phyloP scores from a whole-genome alignment of 2,888 invertebrate genomes.

The Lasioglossum leucozonium region DNA sequence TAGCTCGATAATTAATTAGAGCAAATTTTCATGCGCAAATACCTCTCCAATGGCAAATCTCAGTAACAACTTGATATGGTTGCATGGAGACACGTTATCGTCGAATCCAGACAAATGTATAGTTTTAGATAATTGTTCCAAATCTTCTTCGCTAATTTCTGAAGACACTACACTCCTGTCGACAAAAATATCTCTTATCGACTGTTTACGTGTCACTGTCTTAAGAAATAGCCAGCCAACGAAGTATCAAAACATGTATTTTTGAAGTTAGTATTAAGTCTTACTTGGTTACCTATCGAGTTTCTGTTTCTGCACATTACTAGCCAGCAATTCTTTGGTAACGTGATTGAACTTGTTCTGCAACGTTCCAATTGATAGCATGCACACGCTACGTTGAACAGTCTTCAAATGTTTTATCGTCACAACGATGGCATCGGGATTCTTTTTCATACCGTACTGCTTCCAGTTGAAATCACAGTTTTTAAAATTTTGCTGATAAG shows the following conservation, averaged over 20 bases:
- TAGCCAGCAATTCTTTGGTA: constrained; percentile 70
- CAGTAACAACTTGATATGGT: constrained; percentile 89
- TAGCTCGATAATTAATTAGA: neutral
- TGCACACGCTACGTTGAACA: constrained; percentile 74
- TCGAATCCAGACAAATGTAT: constrained; percentile 93
- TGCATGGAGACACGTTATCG: constrained; percentile 92
- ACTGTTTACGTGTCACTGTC: neutral
- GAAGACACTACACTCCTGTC: constrained; percentile 86
- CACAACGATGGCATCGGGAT: constrained; percentile 21
- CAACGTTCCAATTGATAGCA: constrained; percentile 74
- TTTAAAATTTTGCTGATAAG: constrained; percentile 73
- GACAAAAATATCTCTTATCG: constrained; percentile 34
- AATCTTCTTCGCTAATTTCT: constrained; percentile 90
- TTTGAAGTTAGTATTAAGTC: constrained; percentile 31
- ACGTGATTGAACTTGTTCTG: constrained; percentile 69
- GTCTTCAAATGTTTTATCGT: constrained; percentile 68
- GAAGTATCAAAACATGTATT: neutral
- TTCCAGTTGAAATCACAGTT: constrained; percentile 43
- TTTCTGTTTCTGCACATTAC: constrained; percentile 74
- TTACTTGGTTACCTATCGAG: constrained; percentile 74
- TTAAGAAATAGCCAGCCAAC: neutral
- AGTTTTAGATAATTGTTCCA: constrained; percentile 90
- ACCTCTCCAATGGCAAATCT: constrained; percentile 90
- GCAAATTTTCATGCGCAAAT: neutral
- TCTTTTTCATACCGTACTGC: constrained; percentile 31